Evolutionary conservation across 2,888 invertebrate species (phyloP), one percentile per base, ranked within the genome.

Genomic region (Podotricha telesiphe): DNA sequence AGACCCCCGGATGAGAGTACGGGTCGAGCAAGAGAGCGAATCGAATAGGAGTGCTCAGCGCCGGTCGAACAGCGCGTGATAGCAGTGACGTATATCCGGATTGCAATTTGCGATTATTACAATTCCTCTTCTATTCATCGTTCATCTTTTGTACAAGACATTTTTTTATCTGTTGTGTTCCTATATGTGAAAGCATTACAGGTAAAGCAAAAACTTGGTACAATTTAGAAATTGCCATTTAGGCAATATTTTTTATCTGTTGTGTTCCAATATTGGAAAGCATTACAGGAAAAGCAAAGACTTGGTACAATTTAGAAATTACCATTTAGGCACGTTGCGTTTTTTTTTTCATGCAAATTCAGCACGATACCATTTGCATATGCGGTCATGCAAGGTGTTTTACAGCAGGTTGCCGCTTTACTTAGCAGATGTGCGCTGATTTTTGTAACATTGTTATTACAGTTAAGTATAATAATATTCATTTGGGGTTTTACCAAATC

Each of bases 331-430:
- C 68, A 65, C 72, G 74, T 70, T 74, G 74, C 82, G 82, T 82
- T 84, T 84, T 84, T 82, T 82, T 84, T 84, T 84, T 82, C 83
- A 79, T 85, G 83, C 85, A 88, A 86, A 87, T 86, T 85, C 82
- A 53, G 47, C 45, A 45, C 51, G 61, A 47, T 34, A 51, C 10
- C 47, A 56, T 47, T 50, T 61, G 61, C 53, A 67, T 67, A 61
- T 47, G 45, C 53, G 45, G 50, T 67, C 67, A 61, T 67, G 67
- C 61, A 53, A 67, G 59, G 61, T 67, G 67, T 53, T 67, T 59
- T 59, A 42, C 40, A 50, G 42, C 59, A 15, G 59, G 58, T 50
- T 59, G 48, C 40, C 50, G 20, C 48, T 58, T 48, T 58, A 40
- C 37, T 17, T 40, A 22, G 50, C 66, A 66, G 48, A 66, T 58